Base-by-base conservation (phyloP, 2,797 vertebrate species). In the Fringilla coelebs region DNA sequence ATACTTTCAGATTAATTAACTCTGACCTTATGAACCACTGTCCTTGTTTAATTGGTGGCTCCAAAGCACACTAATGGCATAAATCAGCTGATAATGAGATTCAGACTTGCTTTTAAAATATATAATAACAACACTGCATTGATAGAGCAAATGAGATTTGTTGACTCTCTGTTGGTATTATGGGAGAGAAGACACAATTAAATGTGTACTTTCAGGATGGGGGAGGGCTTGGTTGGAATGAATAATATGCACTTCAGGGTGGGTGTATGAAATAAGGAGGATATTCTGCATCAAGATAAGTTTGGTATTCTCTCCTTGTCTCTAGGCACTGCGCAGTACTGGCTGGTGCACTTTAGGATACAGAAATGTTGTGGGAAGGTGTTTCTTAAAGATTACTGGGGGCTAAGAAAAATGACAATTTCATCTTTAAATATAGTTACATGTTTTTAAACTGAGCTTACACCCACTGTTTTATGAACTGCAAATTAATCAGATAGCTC, bases 41-140 rank as follows among this genome's bases (percentile, higher is more conserved):
- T 98, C 98, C 98, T 98, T 98, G 97, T 98, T 98, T 99, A 98
- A 98, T 99, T 98, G 98, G 98, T 98, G 98, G 97, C 97, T 98
- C 97, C 95, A 97, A 98, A 98, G 97, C 97, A 94, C 96, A 97
- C 96, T 98, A 98, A 98, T 98, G 98, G 98, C 98, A 97, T 98
- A 98, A 98, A 98, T 98, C 98, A 98, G 90, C 97, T 98, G 97
- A 98, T 99, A 99, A 98, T 98, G 98, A 98, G 98, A 98, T 98
- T 98, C 97, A 97, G 96, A 97, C 96, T 98, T 98, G 98, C 98
- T 98, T 98, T 98, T 97, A 98, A 98, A 98, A 98, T 96, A 98
- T 97, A 97, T 98, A 98, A 98, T 97, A 97, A 96, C 91, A 97
- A 96, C 93, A 95, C 52, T 88, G 38, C 68, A 79, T 54, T 98